Evolutionary conservation across 2,888 invertebrate genomes (phyloP).

Genomic region (Plagodis pulveraria): DNA sequence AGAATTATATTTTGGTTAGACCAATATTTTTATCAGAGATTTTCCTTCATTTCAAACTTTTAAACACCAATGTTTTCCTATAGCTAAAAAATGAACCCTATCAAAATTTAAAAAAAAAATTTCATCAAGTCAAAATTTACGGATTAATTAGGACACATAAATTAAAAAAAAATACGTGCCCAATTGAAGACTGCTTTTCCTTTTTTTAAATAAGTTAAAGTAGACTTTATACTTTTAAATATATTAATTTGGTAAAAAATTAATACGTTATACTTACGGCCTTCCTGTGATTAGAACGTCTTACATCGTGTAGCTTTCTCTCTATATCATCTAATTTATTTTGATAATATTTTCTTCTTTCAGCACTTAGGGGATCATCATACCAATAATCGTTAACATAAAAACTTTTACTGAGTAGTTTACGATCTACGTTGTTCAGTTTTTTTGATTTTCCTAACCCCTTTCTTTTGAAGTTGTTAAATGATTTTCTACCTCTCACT

Average conservation of each 20-base stretch:
- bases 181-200: too few species aligned
- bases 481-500: slow-evolving; percentile 26
- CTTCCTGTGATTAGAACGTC: slow-evolving; percentile 40
- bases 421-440: slow-evolving; percentile 20
- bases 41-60: too few species aligned
- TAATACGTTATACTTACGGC: slow-evolving; percentile 38
- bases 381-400: slow-evolving; percentile 31
- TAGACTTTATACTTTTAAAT: too few species aligned
- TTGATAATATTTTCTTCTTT: slow-evolving; percentile 65
- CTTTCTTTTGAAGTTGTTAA: slow-evolving; percentile 23
- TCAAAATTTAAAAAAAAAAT: too few species aligned
- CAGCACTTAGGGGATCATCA: slow-evolving; percentile 49
- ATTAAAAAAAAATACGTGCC: too few species aligned
- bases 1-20: too few species aligned
- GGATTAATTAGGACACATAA: too few species aligned
- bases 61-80: too few species aligned
- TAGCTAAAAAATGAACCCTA: too few species aligned
- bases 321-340: slow-evolving; percentile 62
- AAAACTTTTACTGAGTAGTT: slow-evolving; percentile 27
- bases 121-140: too few species aligned
- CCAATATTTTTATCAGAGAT: too few species aligned
- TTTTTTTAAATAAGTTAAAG: too few species aligned
- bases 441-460: slow-evolving; percentile 12
- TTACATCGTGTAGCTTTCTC: slow-evolving; percentile 45
- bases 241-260: not conserved